These are phyloP conservation scores for Phrynosoma blainvillii DNA, from an alignment of 2,113 vertebrate species.

Conservation along the genomic window DNA sequence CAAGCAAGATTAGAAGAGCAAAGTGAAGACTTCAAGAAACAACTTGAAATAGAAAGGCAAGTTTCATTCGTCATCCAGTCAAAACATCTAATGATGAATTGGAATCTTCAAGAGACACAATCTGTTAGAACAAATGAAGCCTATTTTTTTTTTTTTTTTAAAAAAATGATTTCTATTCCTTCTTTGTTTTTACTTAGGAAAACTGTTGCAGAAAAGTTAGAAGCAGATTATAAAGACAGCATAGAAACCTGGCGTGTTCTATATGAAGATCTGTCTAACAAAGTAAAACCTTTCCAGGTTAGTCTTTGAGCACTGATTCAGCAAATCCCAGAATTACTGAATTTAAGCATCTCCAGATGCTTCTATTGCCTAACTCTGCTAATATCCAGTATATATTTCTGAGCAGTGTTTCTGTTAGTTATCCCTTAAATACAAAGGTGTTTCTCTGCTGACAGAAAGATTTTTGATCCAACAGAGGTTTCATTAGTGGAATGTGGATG, in stretches of 20 bases:
- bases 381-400: not conserved
- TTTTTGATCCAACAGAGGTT: not conserved
- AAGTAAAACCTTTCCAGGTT: conserved; percentile 95
- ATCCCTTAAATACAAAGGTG: too few relatives aligned
- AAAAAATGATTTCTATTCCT: not conserved
- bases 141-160: too few relatives aligned
- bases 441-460: not conserved
- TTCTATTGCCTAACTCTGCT: not conserved
- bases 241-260: conserved; percentile 81
- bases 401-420: not conserved
- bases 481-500: not conserved
- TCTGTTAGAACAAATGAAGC: not conserved
- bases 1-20: conserved; percentile 79
- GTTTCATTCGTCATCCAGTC: conserved; percentile 64
- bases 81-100: not conserved
- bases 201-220: conserved; percentile 65
- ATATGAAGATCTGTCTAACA: conserved; percentile 88
- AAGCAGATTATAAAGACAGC: conserved; percentile 64
- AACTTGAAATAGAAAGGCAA: conserved; percentile 69
- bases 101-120: not conserved
- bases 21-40: conserved; percentile 70
- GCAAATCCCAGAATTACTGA: not conserved
- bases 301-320: conserved; percentile 37
- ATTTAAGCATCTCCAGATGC: not conserved
- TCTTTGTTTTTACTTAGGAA: conserved; percentile 59